Percentiles rank a stretch among this genome's conserved stretches.
Conservation (phyloP, 2,113 vertebrate genomes). For the Phylloscopus trochilus region DNA sequence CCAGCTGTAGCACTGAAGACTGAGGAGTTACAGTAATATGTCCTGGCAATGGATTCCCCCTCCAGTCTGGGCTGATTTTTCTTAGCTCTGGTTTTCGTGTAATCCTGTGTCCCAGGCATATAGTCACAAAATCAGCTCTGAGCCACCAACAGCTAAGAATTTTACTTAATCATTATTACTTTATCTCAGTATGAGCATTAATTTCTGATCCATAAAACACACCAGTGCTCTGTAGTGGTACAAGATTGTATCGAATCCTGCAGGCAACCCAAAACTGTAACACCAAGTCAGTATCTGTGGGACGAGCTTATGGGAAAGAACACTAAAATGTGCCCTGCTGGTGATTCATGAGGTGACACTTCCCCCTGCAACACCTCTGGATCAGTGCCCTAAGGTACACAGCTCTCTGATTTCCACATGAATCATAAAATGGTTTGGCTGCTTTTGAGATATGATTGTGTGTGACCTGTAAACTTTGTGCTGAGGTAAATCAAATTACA, state of each 20-base stretch:
- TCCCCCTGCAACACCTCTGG: background rate
- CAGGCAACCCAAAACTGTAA: background rate
- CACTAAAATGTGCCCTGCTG: background rate
- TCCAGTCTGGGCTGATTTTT: background rate
- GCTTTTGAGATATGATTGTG: background rate
- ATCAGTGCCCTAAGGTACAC: background rate
- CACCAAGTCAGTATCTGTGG: background rate
- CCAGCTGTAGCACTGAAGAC: background rate
- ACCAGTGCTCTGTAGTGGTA: background rate
- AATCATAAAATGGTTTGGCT: background rate
- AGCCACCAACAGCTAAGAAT: background rate
- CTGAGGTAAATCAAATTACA: background rate
- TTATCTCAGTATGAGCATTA: background rate
- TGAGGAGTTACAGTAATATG: background rate
- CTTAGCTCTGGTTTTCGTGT: background rate
- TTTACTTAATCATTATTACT: background rate
- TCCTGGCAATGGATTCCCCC: background rate
- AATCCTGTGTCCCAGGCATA: background rate
- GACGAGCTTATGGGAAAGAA: background rate
- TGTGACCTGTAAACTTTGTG: background rate
- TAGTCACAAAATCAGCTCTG: conserved; percentile 4
- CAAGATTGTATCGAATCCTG: background rate
- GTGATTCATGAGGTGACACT: background rate
- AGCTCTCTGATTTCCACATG: background rate
- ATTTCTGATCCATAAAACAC: background rate